Base-by-base conservation (phyloP, 2,797 vertebrate genomes). In the Coreius guichenoti region DNA sequence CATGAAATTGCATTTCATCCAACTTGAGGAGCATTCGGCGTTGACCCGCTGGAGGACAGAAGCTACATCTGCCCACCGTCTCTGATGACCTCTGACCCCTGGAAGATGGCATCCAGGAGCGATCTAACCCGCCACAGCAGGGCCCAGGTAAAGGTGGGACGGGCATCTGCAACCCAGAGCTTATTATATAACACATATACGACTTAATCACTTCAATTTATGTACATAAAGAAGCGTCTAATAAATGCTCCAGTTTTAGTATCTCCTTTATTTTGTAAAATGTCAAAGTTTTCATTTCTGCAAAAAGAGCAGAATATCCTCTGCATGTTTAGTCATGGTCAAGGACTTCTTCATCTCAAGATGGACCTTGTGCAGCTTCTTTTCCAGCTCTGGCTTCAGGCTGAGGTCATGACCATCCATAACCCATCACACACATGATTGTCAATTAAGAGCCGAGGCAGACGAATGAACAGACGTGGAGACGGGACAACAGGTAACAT, bases 31-130 rank as follows among this genome's bases (percentile, higher is more conserved):
- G 43, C 39, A 72, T 19, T 74, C 8, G 5, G 3, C 23, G 31
- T 56, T 56, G 4, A 39, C 4, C 75, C 3, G 33, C 75, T 61
- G 75, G 8, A 58, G 75, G 75, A 61, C 33, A 43, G 23, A 26
- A 61, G 8, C 36, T 77, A 5, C 75, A 17, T 5, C 74, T 39
- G 54, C 31, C 49, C 51, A n/a, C 21, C 12, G 14, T n/a, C 51
- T 77, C 75, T 8, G 75, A 26, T 58, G 75, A 77, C 75, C 75
- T 61, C 36, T 78, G 75, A 78, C 33, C 54, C n/a, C 75, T 21
- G 56, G 31, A 77, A 39, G 51, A n/a, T n/a, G 51, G 26, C 1
- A n/a, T 74, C 17, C 45, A 49, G 72, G 45, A 74, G 45, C 12
- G 5, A 8, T 75, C 23, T 51, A 49, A 63, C 58, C 23, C 56